These are phyloP conservation scores for Charadrius vociferus DNA, from an alignment of 2,113 vertebrate species.

Conservation along the genomic window DNA sequence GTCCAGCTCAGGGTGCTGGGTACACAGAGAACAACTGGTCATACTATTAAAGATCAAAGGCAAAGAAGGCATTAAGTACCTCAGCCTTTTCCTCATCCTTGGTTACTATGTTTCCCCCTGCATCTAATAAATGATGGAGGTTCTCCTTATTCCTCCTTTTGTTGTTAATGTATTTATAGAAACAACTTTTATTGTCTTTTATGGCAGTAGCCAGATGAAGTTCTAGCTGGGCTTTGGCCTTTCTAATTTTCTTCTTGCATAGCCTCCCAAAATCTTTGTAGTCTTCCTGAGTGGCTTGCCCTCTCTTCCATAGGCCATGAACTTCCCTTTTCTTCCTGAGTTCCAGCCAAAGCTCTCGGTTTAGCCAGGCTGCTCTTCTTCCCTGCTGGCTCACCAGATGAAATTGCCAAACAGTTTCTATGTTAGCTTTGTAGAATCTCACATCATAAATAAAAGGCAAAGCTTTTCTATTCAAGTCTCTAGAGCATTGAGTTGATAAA, in stretches of 20 bases:
- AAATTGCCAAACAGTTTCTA: neutral
- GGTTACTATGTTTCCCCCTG: neutral
- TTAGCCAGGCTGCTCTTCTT: neutral
- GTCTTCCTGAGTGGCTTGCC: neutral
- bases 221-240: neutral
- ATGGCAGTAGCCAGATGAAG: neutral
- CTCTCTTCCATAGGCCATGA: neutral
- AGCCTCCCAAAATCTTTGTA: neutral
- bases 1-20: neutral
- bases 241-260: neutral
- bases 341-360: neutral
- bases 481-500: neutral
- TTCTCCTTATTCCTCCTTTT: neutral
- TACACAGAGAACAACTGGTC: neutral
- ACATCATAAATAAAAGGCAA: neutral
- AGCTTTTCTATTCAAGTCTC: neutral
- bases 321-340: neutral
- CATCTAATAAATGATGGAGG: neutral
- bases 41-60: neutral
- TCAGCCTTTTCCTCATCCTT: neutral
- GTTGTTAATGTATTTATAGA: neutral
- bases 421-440: neutral
- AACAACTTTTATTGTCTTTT: neutral
- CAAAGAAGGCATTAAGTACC: neutral
- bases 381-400: neutral